Evolutionary conservation across 2,888 invertebrate species (phyloP), one percentile per base, ranked within the genome.

Genomic region (Apomyelois bistriatella): DNA sequence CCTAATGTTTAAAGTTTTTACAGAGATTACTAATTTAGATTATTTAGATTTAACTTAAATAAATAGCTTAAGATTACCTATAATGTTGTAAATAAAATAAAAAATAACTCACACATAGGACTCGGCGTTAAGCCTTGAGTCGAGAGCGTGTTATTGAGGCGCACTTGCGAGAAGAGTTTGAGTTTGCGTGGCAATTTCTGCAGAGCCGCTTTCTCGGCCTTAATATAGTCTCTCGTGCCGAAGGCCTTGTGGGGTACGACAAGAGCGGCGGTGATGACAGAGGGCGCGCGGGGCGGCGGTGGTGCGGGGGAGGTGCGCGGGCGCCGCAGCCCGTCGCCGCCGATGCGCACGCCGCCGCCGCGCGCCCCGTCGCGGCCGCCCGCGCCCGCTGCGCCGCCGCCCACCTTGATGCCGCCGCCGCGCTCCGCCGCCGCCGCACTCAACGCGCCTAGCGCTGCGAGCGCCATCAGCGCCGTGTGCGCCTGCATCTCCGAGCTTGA

Each of bases 161-260:
- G 94, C 85, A 94, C 93, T 65, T 91, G 91, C 71, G 94, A 93
- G 80, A 95, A 93, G 61, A 94, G 90, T 73, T 92, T 93, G 60
- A 95, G 88, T 82, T 93, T 94, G 61, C 94, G 92, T 69, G 93
- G 93, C 64, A 95, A 85, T 67, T 90, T 91, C 58, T 91, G 89
- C 66, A 94, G 92, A 38, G 95, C 94, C 51, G 91, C 92, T 57
- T 93, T 93, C 58, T 94, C 93, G 53, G 94, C 94, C 72, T 93
- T 94, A 54, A 92, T 93, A 79, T 94, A 95, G 73, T 94, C 94
- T 54, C 95, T 91, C 56, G 92, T 92, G 60, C 94, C 94, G 77
- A 95, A 96, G 61, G 93, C 92, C 73, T 94, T 95, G 74, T 94
- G 93, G 8, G 96, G 95, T 65, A 95, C 93, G 61, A 95, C 93